Percentiles rank a stretch among this genome's conserved stretches.
These are phyloP conservation scores for Haliclystus octoradiatus DNA, from an alignment of 30 jellyfish, hydroid and myxozoan species.

Conservation along the genomic window DNA sequence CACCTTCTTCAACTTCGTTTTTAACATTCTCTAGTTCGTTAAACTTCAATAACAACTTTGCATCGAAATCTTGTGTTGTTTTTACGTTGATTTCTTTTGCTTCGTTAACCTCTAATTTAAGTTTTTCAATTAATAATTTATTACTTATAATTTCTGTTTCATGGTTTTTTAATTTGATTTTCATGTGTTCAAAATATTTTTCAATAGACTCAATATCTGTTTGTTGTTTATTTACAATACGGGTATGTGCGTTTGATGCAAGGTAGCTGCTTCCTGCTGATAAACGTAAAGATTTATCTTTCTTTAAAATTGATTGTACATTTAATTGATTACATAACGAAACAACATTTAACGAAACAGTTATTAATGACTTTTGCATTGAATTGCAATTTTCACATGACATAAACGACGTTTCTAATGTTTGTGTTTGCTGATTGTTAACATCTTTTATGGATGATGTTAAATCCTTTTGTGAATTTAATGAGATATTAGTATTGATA, in stretches of 20 bases:
- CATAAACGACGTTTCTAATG: constrained; percentile 79
- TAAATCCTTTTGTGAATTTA: too few relatives aligned
- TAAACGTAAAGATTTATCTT: neutral
- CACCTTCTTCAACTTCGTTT: too few relatives aligned
- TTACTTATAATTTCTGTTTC: too few relatives aligned
- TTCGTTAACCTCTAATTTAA: neutral
- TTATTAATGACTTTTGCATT: constrained; percentile 33
- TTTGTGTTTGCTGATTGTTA: constrained; percentile 52
- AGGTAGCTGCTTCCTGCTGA: neutral
- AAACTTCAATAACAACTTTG: neutral
- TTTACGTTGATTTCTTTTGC: neutral
- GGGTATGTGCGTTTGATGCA: neutral
- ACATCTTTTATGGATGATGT: neutral
- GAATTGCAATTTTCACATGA: constrained; percentile 69
- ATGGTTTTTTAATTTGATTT: too few relatives aligned
- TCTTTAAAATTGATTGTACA: neutral
- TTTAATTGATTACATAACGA: neutral
- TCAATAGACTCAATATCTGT: neutral
- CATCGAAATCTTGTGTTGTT: neutral
- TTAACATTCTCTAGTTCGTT: too few relatives aligned
- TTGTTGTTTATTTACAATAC: neutral
- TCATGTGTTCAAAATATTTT: neutral
- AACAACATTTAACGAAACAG: neutral
- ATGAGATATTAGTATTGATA: constrained; percentile 4
- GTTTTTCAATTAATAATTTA: neutral